phyloP scores from a whole-genome alignment of 2,113 vertebrate species.

The Oophaga pumilio region DNA sequence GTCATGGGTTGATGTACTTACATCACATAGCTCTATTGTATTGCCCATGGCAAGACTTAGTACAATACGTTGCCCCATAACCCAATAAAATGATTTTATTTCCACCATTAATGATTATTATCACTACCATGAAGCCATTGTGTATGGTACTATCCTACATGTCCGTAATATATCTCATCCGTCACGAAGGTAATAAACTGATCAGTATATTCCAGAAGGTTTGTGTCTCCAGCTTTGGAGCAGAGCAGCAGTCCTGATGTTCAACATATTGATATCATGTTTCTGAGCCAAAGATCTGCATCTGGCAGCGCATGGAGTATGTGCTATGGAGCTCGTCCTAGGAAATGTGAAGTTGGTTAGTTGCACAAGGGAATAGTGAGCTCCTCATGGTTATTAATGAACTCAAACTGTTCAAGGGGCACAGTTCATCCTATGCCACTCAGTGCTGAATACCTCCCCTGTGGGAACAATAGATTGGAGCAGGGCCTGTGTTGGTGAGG shows the following conservation, averaged over 20 bases:
- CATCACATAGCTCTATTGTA: neutral
- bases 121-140: neutral
- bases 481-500: neutral
- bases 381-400: constrained; percentile 47
- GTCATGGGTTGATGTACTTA: neutral
- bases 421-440: constrained; percentile 4
- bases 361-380: constrained; percentile 27
- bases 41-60: neutral
- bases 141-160: neutral
- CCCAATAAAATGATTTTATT: neutral
- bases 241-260: constrained; percentile 14
- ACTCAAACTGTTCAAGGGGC: constrained; percentile 41
- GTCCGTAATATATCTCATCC: neutral
- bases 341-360: neutral
- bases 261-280: constrained; percentile 38
- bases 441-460: constrained; percentile 17
- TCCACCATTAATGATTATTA: neutral
- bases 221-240: neutral
- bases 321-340: neutral
- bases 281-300: constrained; percentile 26
- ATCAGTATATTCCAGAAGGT: neutral
- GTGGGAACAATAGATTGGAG: constrained; percentile 19
- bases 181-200: neutral
- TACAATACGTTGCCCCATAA: neutral
- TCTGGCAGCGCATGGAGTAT: neutral